A percentile compares a stretch with the other conserved stretches of the same genome.
Conservation (phyloP, 2,113 vertebrate genomes). For the Cettia cetti region DNA sequence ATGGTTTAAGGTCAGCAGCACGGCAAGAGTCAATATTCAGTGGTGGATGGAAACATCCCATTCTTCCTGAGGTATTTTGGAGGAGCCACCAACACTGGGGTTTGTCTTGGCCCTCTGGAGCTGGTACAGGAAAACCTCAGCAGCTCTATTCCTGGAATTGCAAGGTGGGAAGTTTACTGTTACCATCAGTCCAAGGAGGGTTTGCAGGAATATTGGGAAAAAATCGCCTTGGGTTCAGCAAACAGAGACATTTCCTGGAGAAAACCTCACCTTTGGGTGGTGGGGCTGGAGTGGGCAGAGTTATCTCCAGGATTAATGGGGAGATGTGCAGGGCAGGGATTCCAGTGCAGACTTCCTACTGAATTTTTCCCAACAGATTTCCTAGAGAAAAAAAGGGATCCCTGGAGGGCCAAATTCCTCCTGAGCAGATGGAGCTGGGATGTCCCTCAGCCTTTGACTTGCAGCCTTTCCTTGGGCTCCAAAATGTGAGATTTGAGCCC, state of each 20-base stretch:
- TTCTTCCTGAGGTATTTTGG: conserved; percentile 67
- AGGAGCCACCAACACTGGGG: conserved; percentile 46
- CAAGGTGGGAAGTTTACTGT: conserved; percentile 62
- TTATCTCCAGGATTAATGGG: not conserved
- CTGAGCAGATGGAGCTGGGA: not conserved
- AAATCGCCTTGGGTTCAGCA: not conserved
- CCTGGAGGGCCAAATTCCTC: not conserved
- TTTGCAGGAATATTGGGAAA: conserved; percentile 12
- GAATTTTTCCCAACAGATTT: not conserved
- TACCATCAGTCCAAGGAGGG: conserved; percentile 52
- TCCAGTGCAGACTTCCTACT: not conserved
- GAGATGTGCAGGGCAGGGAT: not conserved
- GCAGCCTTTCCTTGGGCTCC: not conserved
- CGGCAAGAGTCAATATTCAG: conserved; percentile 77
- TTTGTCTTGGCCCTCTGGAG: conserved; percentile 71
- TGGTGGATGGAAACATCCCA: conserved; percentile 74
- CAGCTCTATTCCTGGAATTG: conserved; percentile 79
- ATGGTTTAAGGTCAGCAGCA: conserved; percentile 65
- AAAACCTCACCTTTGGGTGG: not conserved
- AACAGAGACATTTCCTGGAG: not conserved
- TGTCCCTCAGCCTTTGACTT: not conserved
- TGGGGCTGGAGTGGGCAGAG: not conserved
- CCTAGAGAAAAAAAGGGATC: not conserved
- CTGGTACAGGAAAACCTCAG: conserved; percentile 69
- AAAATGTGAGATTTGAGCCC: not conserved